phyloP scores from a whole-genome alignment of 2,888 invertebrate genomes.

The Artemia sinica region DNA sequence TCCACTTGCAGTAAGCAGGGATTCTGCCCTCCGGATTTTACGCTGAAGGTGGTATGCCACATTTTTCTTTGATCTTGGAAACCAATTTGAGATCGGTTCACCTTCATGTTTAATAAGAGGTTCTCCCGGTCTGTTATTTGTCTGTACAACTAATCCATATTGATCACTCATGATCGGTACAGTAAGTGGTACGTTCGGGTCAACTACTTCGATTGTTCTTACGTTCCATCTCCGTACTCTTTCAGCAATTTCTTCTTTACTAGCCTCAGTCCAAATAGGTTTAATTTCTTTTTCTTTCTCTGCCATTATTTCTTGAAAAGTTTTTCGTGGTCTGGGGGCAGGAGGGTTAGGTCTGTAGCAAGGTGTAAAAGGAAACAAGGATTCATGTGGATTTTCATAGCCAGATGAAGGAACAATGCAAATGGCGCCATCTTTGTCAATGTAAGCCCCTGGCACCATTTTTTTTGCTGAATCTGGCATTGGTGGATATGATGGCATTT shows the following conservation, averaged over 20 bases:
- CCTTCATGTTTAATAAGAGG: constrained; percentile 4
- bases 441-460: neutral
- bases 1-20: neutral
- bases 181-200: constrained; percentile 6
- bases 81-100: neutral
- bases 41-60: constrained; percentile 5
- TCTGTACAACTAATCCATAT: neutral
- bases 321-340: constrained; percentile 7
- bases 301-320: neutral
- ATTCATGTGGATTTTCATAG: constrained; percentile 3
- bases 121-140: constrained; percentile 3
- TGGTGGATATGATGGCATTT: neutral
- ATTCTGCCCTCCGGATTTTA: neutral
- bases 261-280: constrained; percentile 7
- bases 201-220: constrained; percentile 11
- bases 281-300: neutral
- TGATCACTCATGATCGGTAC: constrained; percentile 10
- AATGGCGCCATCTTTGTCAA: constrained; percentile 6
- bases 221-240: constrained; percentile 4
- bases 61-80: constrained; percentile 7
- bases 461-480: neutral
- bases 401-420: constrained; percentile 3
- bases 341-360: neutral
- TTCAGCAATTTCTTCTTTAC: neutral
- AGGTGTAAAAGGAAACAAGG: neutral